Percentiles rank a stretch among this genome's conserved stretches.
These are phyloP conservation scores for Anadara kagoshimensis DNA, from an alignment of 1,140 invertebrate species.

Conservation along the genomic window DNA sequence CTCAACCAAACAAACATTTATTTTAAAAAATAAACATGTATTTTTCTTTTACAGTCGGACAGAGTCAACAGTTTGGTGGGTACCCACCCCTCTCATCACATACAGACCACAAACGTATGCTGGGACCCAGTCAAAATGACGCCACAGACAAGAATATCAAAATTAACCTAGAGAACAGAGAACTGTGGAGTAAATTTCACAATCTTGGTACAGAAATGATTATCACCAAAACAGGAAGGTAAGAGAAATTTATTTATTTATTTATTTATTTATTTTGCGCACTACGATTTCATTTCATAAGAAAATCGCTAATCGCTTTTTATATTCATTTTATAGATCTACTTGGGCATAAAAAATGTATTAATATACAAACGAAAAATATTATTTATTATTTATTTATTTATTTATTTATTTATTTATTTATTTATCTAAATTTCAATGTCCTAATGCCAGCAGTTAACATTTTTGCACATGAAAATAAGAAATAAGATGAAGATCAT, in stretches of 20 bases:
- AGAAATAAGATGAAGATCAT: too few species aligned
- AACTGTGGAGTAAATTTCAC: conserved; percentile 99
- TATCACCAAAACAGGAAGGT: conserved; percentile 99
- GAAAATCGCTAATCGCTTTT: conserved; percentile 7
- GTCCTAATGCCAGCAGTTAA: too few species aligned
- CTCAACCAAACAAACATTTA: too few species aligned
- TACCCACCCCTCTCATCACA: conserved; percentile 60
- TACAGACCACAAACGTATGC: conserved; percentile 58
- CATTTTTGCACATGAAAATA: too few species aligned
- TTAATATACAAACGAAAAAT: too few species aligned
- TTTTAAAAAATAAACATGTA: too few species aligned
- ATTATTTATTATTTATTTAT: too few species aligned
- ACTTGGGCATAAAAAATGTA: too few species aligned
- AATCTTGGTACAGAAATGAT: conserved; percentile 99
- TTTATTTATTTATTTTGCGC: neutral
- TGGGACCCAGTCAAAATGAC: conserved; percentile 52
- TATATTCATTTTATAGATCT: conserved; percentile 1
- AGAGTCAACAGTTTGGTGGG: conserved; percentile 66
- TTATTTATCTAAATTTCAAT: neutral
- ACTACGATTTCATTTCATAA: neutral
- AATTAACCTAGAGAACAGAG: conserved; percentile 74
- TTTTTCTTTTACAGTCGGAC: conserved; percentile 38
- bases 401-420: neutral
- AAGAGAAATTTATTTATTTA: conserved; percentile 73
- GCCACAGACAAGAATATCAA: conserved; percentile 69